Conservation (phyloP, 2,888 invertebrate species). For the Hyposoter dolosus region DNA sequence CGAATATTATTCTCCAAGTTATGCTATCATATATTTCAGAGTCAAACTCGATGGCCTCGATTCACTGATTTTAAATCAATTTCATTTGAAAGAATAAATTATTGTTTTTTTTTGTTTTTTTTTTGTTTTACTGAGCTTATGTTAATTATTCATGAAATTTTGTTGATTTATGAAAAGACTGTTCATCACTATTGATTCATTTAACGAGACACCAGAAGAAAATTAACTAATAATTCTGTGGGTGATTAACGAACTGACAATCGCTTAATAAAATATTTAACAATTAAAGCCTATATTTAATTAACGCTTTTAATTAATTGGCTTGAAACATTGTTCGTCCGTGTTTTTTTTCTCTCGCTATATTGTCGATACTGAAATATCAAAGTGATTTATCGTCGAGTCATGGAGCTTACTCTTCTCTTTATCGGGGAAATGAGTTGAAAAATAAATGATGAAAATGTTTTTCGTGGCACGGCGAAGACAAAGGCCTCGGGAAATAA, state of each 20-base stretch:
- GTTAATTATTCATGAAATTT: background rate
- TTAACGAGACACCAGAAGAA: background rate
- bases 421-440: constrained; percentile 10
- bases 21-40: background rate
- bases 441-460: constrained; percentile 47
- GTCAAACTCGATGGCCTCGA: background rate
- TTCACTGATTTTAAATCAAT: background rate
- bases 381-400: constrained; percentile 37
- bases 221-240: background rate
- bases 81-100: background rate
- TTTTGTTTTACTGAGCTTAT: background rate
- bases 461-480: constrained; percentile 40
- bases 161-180: background rate
- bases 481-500: constrained; percentile 52
- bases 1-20: background rate
- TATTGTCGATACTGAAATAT: constrained; percentile 13
- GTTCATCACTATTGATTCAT: background rate
- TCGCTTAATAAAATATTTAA: background rate
- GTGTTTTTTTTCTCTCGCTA: background rate
- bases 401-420: constrained; percentile 13
- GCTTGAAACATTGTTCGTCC: background rate
- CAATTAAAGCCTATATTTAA: background rate
- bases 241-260: background rate
- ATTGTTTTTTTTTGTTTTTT: background rate
- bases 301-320: constrained; percentile 4